These are phyloP conservation scores for Gari tellinella DNA, from an alignment of 2,888 invertebrate species.

Conservation along the genomic window DNA sequence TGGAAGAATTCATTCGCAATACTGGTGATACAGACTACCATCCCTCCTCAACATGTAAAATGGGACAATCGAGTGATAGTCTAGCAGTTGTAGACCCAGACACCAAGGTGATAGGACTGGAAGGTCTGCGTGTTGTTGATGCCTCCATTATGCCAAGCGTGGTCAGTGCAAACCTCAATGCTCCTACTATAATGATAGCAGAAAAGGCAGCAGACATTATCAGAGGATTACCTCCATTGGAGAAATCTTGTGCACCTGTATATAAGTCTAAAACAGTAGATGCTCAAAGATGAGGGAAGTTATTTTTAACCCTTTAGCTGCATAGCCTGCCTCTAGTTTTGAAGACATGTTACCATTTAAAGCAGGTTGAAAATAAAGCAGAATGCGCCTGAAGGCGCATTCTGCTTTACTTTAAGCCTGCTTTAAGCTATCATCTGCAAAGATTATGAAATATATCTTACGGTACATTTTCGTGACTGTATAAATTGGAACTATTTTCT, in stretches of 20 bases:
- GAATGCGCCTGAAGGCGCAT: no score
- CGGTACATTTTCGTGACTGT: no score
- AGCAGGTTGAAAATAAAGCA: no score
- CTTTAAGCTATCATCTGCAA: no score
- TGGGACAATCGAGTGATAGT: constrained; percentile 86
- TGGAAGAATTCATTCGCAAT: constrained; percentile 82
- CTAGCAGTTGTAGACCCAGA: constrained; percentile 89
- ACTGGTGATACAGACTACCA: constrained; percentile 89
- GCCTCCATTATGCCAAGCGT: constrained; percentile 92
- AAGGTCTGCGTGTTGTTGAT: constrained; percentile 90
- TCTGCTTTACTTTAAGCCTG: no score
- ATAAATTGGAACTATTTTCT: no score
- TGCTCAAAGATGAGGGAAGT: constrained; percentile 59
- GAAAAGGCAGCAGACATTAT: constrained; percentile 86
- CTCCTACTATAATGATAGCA: constrained; percentile 85
- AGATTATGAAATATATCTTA: no score
- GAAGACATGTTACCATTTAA: no score
- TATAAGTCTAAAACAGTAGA: constrained; percentile 71
- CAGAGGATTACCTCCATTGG: constrained; percentile 80
- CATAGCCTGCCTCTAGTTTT: no score
- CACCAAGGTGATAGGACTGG: constrained; percentile 85
- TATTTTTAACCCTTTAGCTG: no score
- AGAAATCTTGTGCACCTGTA: constrained; percentile 79
- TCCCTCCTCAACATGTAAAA: constrained; percentile 91
- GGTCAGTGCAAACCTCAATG: constrained; percentile 90